A percentile compares a stretch with the other conserved stretches of the same genome.
Evolutionary conservation across 1,140 invertebrate genomes (phyloP).

Genomic region (Drosophila baimaii): DNA sequence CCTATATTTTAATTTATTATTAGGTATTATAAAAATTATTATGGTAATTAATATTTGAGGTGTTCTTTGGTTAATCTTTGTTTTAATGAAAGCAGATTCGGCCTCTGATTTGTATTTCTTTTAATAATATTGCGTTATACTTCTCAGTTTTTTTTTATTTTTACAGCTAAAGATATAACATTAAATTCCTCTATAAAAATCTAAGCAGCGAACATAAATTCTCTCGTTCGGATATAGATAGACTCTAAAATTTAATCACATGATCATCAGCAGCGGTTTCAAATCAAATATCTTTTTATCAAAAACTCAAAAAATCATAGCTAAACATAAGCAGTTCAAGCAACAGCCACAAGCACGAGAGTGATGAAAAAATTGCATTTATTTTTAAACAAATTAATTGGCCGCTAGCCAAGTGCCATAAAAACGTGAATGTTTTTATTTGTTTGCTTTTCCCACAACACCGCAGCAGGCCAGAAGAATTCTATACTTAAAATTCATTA

Average conservation of each 20-base stretch:
- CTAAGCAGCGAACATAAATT: conserved; percentile 5
- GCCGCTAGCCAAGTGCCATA: conserved; percentile 68
- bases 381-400: conserved; percentile 80
- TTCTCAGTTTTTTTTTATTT: fast-evolving
- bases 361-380: conserved; percentile 62
- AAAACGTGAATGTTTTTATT: conserved; percentile 77
- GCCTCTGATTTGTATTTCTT: not conserved
- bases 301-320: conserved; percentile 32
- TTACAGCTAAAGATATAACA: not conserved
- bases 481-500: conserved; percentile 17
- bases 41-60: not conserved
- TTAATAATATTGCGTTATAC: not conserved
- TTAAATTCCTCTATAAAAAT: conserved; percentile 1
- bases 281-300: conserved; percentile 51
- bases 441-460: conserved; percentile 28
- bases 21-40: not conserved
- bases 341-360: conserved; percentile 22
- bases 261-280: conserved; percentile 29
- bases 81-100: not conserved
- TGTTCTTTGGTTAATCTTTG: not conserved
- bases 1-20: not conserved
- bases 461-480: conserved; percentile 2
- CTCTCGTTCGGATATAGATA: not conserved
- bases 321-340: conserved; percentile 26
- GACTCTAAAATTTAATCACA: conserved; percentile 25